Evolutionary conservation across 1,140 invertebrate genomes (phyloP), one percentile per base, ranked within the genome.

Genomic region (Heliconius nattereri): DNA sequence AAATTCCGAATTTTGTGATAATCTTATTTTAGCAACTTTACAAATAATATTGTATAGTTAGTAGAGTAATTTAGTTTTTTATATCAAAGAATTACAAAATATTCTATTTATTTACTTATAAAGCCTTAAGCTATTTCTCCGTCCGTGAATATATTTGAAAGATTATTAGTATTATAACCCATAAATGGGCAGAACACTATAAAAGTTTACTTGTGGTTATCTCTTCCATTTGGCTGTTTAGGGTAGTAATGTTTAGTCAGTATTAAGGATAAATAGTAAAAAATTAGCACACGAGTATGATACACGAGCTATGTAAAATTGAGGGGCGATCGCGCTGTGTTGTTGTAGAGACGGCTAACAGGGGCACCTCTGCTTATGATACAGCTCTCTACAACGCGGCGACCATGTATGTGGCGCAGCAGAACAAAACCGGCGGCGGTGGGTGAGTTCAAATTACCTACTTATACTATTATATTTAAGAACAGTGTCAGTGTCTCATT

Each of bases 331-430:
- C 83, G 80, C 78, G 75, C 76, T 85, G 81, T 85, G 82, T 86
- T 87, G 85, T 87, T 86, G 85, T 87, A 82, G 95, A 95, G 83
- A 94, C 96, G 71, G 95, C 95, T 78, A 95, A 96, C 84, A 95
- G 96, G 79, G 96, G 95, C 79, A 96, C 95, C 85, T 96, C 96
- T 79, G 96, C 96, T 85, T 97, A 98, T 95, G 98, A 98, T 96
- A 97, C 98, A 90, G 98, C 98, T 86, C 95, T 99, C 76, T 99
- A 98, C 95, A 98, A 97, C 95, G 98, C 98, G 87, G 98, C 98
- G 81, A 98, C 97, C 82, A 98, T 98, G 96, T 98, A 98, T 94
- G 98, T 98, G 85, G 97, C 98, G 85, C 98, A 98, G 94, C 97
- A 97, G 94, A 96, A 96, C 92, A 96, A 95, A 90, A 95, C 96